Evolutionary conservation across 2,797 vertebrate genomes (phyloP).

Genomic region (Lophotriccus pileatus): DNA sequence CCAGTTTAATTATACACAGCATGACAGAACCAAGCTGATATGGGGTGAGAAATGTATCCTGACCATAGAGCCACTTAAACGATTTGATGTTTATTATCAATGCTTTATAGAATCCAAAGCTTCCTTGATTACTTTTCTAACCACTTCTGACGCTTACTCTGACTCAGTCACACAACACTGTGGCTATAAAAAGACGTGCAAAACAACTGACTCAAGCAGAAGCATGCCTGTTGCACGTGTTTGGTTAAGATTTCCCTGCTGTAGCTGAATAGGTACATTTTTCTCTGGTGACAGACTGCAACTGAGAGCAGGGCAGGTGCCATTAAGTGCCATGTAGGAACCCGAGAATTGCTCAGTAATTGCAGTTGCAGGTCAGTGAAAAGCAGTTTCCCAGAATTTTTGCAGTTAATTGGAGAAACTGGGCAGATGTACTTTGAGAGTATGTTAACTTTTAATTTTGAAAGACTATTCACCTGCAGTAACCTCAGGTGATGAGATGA

Average conservation of each 20-base stretch:
- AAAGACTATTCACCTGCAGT: not conserved
- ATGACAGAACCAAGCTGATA: not conserved
- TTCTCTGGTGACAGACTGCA: not conserved
- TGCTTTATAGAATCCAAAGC: not conserved
- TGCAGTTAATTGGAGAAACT: not conserved
- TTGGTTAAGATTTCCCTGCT: not conserved
- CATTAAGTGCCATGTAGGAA: not conserved
- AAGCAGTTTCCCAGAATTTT: not conserved
- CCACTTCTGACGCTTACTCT: not conserved
- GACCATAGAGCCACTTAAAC: not conserved
- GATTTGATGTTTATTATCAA: not conserved
- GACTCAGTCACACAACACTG: not conserved
- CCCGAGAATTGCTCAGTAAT: not conserved
- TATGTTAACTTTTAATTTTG: not conserved
- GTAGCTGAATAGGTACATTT: not conserved
- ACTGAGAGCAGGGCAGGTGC: not conserved
- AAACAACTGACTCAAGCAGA: not conserved
- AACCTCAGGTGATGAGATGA: not conserved
- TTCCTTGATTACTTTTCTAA: not conserved
- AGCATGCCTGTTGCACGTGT: rapidly evolving
- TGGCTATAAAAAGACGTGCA: not conserved
- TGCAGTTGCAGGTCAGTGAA: not conserved
- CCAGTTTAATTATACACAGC: not conserved
- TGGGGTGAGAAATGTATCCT: not conserved
- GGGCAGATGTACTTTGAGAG: not conserved